phyloP scores from a whole-genome alignment of 2,113 vertebrate genomes.

The Bubo bubo region DNA sequence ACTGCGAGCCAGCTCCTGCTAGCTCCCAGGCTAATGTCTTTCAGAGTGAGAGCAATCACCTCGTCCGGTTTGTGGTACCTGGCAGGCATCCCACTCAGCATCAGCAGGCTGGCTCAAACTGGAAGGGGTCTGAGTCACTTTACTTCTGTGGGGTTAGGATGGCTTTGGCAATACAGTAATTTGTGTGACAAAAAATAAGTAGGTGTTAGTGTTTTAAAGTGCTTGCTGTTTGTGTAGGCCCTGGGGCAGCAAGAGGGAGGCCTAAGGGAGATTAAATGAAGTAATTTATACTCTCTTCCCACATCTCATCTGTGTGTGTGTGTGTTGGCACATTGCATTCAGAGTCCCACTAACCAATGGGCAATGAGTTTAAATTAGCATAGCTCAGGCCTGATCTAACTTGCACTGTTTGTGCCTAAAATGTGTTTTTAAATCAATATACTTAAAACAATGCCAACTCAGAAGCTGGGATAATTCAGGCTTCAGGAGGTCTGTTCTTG shows the following conservation, averaged over 20 bases:
- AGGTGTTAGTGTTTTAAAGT: neutral
- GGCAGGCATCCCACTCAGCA: neutral
- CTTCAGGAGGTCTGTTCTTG: neutral
- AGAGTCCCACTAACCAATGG: neutral
- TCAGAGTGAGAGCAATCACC: neutral
- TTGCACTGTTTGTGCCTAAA: neutral
- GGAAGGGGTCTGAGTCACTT: neutral
- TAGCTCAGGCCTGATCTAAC: neutral
- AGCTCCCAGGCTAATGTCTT: neutral
- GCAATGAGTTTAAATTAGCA: neutral
- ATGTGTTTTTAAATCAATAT: neutral
- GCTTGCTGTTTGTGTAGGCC: neutral
- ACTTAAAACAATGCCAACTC: neutral
- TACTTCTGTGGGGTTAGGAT: neutral
- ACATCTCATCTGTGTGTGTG: neutral
- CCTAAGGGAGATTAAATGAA: neutral
- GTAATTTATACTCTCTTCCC: neutral
- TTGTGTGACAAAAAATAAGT: neutral
- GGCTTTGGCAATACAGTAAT: neutral
- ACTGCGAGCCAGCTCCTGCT: neutral
- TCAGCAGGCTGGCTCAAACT: neutral
- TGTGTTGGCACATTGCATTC: neutral
- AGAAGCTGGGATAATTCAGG: neutral
- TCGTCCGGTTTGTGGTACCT: neutral
- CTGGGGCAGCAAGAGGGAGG: neutral